Evolutionary conservation across 2,113 vertebrate species (phyloP).

Genomic region (Naja naja): DNA sequence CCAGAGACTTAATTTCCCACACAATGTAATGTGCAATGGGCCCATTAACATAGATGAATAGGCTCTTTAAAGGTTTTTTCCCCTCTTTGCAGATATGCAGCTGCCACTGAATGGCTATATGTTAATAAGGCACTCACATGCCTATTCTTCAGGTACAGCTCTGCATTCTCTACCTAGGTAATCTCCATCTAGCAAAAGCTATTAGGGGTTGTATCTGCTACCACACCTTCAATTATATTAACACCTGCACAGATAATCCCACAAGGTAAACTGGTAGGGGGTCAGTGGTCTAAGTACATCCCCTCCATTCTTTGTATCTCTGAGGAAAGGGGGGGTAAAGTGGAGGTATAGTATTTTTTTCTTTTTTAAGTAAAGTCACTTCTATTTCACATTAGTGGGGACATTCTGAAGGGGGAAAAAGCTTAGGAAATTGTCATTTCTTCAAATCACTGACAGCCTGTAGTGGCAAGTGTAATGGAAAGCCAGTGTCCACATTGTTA

Average conservation of each 20-base stretch:
- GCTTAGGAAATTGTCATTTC: constrained; percentile 95
- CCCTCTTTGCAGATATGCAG: constrained; percentile 78
- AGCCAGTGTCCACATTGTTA: constrained; percentile 90
- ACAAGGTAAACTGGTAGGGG: constrained; percentile 77
- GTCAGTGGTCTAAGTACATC: constrained; percentile 68
- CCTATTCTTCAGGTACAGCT: constrained; percentile 85
- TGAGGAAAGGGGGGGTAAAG: constrained; percentile 41
- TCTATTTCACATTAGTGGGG: constrained; percentile 83
- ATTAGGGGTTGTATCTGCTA: constrained; percentile 74
- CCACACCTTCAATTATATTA: constrained; percentile 94
- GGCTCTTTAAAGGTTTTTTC: constrained; percentile 81
- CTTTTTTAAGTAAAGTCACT: constrained; percentile 71
- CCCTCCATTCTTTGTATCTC: constrained; percentile 59
- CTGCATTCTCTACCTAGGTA: constrained; percentile 85
- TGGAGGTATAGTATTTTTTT: constrained; percentile 20
- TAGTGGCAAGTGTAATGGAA: constrained; percentile 91
- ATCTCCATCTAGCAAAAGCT: constrained; percentile 81
- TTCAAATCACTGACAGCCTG: constrained; percentile 90
- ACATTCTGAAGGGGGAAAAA: constrained; percentile 61
- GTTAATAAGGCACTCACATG: constrained; percentile 88
- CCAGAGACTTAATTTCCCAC: constrained; percentile 87
- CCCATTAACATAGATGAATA: constrained; percentile 92
- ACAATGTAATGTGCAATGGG: constrained; percentile 88
- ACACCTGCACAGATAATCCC: constrained; percentile 89
- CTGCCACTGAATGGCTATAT: constrained; percentile 87